Base-by-base conservation (phyloP, 2,888 invertebrate genomes). In the Platerodrilus igneus region DNA sequence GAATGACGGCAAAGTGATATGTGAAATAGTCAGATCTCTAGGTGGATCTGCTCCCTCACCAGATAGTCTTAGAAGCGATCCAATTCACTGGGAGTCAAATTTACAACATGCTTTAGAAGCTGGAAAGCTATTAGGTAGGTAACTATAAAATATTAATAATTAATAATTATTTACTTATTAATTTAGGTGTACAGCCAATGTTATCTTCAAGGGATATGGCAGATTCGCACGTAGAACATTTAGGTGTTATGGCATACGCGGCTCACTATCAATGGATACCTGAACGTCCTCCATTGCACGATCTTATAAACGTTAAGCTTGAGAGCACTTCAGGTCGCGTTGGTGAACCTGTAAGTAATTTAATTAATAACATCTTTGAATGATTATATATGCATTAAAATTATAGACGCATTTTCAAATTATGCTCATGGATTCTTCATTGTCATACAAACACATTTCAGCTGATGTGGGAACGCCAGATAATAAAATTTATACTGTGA, bases 231-330 rank as follows among this genome's bases (percentile, higher is more conserved):
- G 91, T 92, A 4, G 96, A 97, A 63, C 95, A 96, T 72, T 74
- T 97, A 51, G 96, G 93, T 6, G 90, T 96, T 40, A 97, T 97
- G 97, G 91, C 96, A 0, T 95, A 96, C 69, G 89, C 91, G 0
- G 90, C 95, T 0, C 82, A 89, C 63, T 87, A 91, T 69, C 86
- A 90, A 53, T 91, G 92, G 81, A 79, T 92, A 18, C 83, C 86
- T 16, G 88, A 90, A 39, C 73, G 88, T 27, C 86, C 88, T 7
- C 86, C 88, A 4, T 75, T 91, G 0, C 84, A 86, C 41, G 89
- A 92, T 58, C 78, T 89, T 70, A 74, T 92, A 35, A 77, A 81
- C 43, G 83, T 91, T 1, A 81, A 83, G 29, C 72, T 88, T 41
- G 87, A 89, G 58, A 83, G 86, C 27, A 88, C 88, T 33, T 89